Conservation (phyloP, 2,797 vertebrate species). For the Bufotes viridis region DNA sequence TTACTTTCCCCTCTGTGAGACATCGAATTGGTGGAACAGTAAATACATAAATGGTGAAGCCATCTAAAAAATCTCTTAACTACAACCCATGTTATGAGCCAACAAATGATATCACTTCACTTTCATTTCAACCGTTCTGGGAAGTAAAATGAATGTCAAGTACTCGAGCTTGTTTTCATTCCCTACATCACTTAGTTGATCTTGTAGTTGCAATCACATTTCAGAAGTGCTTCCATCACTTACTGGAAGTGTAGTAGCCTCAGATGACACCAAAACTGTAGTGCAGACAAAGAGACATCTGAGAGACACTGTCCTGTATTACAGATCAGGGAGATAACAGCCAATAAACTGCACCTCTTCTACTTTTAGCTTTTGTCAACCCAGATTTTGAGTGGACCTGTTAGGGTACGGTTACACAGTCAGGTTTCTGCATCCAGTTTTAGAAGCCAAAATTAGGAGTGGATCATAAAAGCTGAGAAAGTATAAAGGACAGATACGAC, state of each 20-base stretch:
- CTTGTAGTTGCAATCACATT: constrained; percentile 8
- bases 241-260: neutral
- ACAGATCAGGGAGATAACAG: too few species aligned
- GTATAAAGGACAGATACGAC: too few species aligned
- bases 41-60: neutral
- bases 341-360: too few species aligned
- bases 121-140: constrained; percentile 15
- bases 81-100: neutral
- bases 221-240: neutral
- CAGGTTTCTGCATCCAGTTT: too few species aligned
- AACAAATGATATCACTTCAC: constrained; percentile 8
- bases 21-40: neutral
- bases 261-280: neutral
- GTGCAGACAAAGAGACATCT: too few species aligned
- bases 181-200: neutral
- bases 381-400: too few species aligned
- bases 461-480: too few species aligned
- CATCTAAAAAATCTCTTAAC: neutral
- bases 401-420: too few species aligned
- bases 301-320: neutral
- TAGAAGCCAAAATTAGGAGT: too few species aligned
- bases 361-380: too few species aligned
- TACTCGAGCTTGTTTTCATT: neutral
- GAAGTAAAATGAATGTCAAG: constrained; percentile 9
- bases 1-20: neutral